Conservation (phyloP, 2,797 vertebrate species). For the Paguma larvata region DNA sequence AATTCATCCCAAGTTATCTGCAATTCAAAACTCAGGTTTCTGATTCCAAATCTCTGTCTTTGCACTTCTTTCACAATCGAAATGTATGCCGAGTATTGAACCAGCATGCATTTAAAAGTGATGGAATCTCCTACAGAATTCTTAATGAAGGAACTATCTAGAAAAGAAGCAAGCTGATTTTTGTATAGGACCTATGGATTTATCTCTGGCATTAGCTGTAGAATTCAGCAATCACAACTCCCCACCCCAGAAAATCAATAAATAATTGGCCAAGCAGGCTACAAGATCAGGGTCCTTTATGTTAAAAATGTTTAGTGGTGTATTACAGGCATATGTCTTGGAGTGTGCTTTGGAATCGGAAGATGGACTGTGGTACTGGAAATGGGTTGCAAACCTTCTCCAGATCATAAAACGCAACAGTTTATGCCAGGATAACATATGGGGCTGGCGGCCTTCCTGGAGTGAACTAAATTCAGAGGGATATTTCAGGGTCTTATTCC, state of each 20-base stretch:
- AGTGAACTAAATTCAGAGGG: constrained; percentile 76
- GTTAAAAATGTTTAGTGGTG: constrained; percentile 56
- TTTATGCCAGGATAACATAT: constrained; percentile 84
- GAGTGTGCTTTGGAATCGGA: constrained; percentile 70
- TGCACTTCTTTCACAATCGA: background rate
- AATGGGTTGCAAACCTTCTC: constrained; percentile 81
- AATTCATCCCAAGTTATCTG: constrained; percentile 24
- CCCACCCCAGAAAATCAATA: constrained; percentile 60
- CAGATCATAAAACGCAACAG: constrained; percentile 72
- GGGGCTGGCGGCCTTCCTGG: constrained; percentile 77
- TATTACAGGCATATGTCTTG: constrained; percentile 59
- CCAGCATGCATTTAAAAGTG: background rate
- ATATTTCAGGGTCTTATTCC: constrained; percentile 69
- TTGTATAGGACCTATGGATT: background rate
- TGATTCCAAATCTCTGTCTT: background rate
- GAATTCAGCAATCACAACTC: constrained; percentile 38
- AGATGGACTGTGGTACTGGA: constrained; percentile 78
- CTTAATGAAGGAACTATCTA: background rate
- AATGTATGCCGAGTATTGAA: background rate
- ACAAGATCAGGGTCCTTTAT: constrained; percentile 28
- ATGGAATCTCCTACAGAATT: background rate
- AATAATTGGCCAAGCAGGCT: constrained; percentile 53
- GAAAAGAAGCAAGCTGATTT: constrained; percentile 12
- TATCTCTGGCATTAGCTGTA: constrained; percentile 28
- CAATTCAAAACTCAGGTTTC: background rate